These are phyloP conservation scores for Anhinga rufa DNA, from an alignment of 2,113 vertebrate genomes.

Conservation along the genomic window DNA sequence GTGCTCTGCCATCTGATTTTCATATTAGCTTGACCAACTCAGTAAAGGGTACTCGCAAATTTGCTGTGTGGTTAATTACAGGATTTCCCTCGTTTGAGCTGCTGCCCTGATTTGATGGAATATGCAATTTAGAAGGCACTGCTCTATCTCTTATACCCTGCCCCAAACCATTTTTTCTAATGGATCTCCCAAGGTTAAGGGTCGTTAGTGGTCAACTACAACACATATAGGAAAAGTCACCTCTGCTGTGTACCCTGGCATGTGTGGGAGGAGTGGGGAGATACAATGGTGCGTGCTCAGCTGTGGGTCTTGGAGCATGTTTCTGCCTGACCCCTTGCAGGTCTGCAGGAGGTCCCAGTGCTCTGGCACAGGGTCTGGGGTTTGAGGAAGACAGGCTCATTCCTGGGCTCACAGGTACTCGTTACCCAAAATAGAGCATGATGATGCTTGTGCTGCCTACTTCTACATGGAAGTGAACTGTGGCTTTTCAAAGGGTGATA, in stretches of 20 bases:
- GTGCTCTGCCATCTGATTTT: neutral
- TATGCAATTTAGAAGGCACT: neutral
- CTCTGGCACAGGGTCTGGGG: neutral
- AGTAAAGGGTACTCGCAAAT: neutral
- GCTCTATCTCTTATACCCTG: neutral
- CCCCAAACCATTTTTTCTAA: neutral
- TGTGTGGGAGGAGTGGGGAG: rapidly evolving
- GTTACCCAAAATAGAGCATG: neutral
- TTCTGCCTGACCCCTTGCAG: neutral
- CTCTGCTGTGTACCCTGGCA: neutral
- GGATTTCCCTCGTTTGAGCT: neutral
- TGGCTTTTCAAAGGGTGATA: neutral
- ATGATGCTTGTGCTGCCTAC: neutral
- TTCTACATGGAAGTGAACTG: neutral
- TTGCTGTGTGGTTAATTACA: neutral
- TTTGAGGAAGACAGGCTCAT: neutral
- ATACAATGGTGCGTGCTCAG: rapidly evolving
- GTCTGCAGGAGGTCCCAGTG: neutral
- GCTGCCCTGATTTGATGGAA: neutral
- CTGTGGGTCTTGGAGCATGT: too few relatives aligned
- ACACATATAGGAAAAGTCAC: neutral
- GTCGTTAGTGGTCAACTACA: neutral
- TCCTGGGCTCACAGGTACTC: neutral
- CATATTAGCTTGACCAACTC: neutral
- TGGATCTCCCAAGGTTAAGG: neutral